Conservation (phyloP, 1,140 invertebrate species). For the Ladona fulva region DNA sequence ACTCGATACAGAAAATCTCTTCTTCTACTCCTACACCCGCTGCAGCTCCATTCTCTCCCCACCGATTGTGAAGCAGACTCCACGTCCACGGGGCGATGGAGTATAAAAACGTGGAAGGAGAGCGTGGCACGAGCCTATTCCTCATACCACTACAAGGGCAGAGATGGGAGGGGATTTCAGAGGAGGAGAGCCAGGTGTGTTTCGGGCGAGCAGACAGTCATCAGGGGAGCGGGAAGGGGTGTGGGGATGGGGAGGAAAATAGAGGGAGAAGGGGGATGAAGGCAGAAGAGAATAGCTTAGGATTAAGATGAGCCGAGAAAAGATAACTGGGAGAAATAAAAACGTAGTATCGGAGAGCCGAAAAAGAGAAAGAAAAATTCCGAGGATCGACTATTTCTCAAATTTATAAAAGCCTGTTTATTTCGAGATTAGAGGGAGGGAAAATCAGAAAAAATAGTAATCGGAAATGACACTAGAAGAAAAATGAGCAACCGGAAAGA, state of each 20-base stretch:
- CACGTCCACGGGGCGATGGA: not conserved
- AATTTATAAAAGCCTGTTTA: no score
- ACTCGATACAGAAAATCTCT: conserved; percentile 6
- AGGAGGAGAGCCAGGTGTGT: not conserved
- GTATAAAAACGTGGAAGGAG: not conserved
- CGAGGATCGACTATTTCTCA: no score
- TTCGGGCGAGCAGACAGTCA: not conserved
- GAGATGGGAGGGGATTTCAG: not conserved
- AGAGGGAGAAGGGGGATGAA: not conserved
- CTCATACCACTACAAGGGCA: not conserved
- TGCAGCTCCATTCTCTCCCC: no score
- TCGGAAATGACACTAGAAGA: no score
- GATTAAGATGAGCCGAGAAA: not conserved
- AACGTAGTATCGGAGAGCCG: not conserved
- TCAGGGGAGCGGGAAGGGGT: not conserved
- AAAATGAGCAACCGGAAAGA: no score
- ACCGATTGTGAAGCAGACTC: not conserved
- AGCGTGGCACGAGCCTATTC: not conserved
- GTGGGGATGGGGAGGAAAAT: not conserved
- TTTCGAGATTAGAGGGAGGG: no score
- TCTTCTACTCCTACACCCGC: not conserved
- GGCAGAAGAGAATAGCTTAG: not conserved
- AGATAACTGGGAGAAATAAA: not conserved
- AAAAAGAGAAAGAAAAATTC: no score
- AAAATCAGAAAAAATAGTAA: no score